Conservation (phyloP, 92 coral and sea anemone genomes). For the Parazoanthus swiftii region DNA sequence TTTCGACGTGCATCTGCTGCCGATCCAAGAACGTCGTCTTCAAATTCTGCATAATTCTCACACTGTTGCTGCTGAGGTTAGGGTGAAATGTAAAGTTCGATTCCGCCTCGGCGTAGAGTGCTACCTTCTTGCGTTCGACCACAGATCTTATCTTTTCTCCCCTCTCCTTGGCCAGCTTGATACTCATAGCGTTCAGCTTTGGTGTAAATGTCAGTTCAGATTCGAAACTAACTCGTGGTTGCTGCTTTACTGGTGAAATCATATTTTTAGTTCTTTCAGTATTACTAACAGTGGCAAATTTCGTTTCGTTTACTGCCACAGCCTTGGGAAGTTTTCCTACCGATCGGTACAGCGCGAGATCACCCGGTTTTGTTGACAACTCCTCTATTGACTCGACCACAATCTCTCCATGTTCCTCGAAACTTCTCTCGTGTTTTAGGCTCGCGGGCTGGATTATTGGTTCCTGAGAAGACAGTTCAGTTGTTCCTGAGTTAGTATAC, state of each 20-base stretch:
- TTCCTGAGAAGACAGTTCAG: constrained; percentile 67
- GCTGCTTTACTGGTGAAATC: constrained; percentile 67
- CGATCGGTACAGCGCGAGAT: constrained; percentile 61
- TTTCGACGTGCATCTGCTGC: constrained; percentile 89
- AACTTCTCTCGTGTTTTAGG: constrained; percentile 38
- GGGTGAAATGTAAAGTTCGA: constrained; percentile 92
- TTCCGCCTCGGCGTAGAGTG: constrained; percentile 61
- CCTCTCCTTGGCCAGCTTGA: constrained; percentile 89
- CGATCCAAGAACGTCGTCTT: constrained; percentile 96
- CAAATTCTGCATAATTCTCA: constrained; percentile 81
- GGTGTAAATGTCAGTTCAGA: constrained; percentile 96
- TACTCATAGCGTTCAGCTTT: constrained; percentile 82
- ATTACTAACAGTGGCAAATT: constrained; percentile 63
- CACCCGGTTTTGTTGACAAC: constrained; percentile 72
- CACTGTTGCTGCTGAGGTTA: constrained; percentile 91
- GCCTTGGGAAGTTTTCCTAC: constrained; percentile 48
- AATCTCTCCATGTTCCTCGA: constrained; percentile 49
- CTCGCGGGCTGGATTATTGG: constrained; percentile 17
- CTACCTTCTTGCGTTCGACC: constrained; percentile 53
- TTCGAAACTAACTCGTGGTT: constrained; percentile 68
- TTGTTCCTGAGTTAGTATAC: constrained; percentile 57
- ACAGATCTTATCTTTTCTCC: constrained; percentile 55
- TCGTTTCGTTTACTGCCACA: constrained; percentile 42
- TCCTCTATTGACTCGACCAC: constrained; percentile 62
- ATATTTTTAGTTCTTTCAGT: constrained; percentile 58